Evolutionary conservation across 1,140 invertebrate species (phyloP), one percentile per base, ranked within the genome.

Genomic region (Drosophila ironensis): DNA sequence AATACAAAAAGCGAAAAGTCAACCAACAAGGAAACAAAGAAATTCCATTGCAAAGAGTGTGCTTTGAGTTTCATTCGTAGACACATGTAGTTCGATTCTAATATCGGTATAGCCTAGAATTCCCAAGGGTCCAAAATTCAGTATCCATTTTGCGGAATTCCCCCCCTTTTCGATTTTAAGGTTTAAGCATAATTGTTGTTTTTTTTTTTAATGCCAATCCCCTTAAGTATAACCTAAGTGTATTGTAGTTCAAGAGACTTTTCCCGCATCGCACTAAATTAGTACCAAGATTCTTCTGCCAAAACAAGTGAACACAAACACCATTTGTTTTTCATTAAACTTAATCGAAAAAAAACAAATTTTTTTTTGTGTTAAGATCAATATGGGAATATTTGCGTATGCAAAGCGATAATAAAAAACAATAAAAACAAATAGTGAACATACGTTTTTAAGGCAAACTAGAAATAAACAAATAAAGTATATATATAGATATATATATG

Each of bases 401-500:
- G 40, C 33, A 73, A 78, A 57, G 70, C 27, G 42, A 66, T 70
- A 30, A 59, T 20, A 54, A 54, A 57, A 54, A 72, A 78, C 52
- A 82, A 68, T 59, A 57, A 67, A n/a, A 72, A 68, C 70, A 61
- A 72, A 71, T 76, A 76, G 61, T 69, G 63, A 76, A 81, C 72
- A 76, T 70, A 70, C 40, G 59, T 82, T 82, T 81, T 81, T 68
- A 77, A 81, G 72, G 78, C 45, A 76, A 82, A 72, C 54, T 81
- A 81, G 76, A 50, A 76, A 77, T 84, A 72, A 72, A 72, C 72
- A 38, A 54, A 68, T 61, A 45, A 74, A 33, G 51, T 68, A 73
- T 46, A 74, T 52, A 50, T 44, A 27, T 16, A 42, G 12, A 42
- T 27, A 61, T 38, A 69, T 59, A 69, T 70, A 57, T 67, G 50